A percentile compares a stretch with the other conserved stretches of the same genome.
Conservation (phyloP, 2,797 vertebrate genomes). For the Cyprinella venusta region DNA sequence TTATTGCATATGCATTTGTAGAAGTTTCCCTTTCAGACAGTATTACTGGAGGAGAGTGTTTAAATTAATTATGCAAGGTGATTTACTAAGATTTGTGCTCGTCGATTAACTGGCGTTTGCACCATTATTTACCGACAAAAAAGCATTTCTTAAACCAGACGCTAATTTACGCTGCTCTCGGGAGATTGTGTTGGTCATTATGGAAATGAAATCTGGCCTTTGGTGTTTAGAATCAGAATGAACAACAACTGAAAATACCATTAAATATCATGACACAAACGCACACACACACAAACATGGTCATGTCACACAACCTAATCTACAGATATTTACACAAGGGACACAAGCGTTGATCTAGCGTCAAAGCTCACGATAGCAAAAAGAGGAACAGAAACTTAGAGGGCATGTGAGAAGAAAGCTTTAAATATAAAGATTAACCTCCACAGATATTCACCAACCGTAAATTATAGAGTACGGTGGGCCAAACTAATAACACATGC, state of each 20-base stretch:
- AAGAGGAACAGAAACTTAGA: constrained; percentile 39
- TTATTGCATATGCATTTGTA: too few relatives aligned
- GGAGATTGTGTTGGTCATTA: too few relatives aligned
- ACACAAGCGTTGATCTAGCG: background rate
- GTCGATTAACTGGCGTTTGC: too few relatives aligned
- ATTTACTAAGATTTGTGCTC: too few relatives aligned
- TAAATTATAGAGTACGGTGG: background rate
- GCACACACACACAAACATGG: too few relatives aligned
- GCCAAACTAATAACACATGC: constrained; percentile 1
- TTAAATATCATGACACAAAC: background rate
- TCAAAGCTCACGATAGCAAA: background rate
- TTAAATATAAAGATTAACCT: background rate
- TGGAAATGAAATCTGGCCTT: too few relatives aligned
- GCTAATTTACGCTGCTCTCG: too few relatives aligned
- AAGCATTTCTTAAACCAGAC: too few relatives aligned
- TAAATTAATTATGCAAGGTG: too few relatives aligned
- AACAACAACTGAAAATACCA: background rate
- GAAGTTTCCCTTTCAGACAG: too few relatives aligned
- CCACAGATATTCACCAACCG: background rate
- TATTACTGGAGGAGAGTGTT: too few relatives aligned
- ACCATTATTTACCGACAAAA: too few relatives aligned
- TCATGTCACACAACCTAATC: background rate
- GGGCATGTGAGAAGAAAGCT: background rate
- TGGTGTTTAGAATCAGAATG: background rate
- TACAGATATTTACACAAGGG: constrained; percentile 1